Evolutionary conservation across 1,140 invertebrate species (phyloP).

Genomic region (Ceratina calcarata): DNA sequence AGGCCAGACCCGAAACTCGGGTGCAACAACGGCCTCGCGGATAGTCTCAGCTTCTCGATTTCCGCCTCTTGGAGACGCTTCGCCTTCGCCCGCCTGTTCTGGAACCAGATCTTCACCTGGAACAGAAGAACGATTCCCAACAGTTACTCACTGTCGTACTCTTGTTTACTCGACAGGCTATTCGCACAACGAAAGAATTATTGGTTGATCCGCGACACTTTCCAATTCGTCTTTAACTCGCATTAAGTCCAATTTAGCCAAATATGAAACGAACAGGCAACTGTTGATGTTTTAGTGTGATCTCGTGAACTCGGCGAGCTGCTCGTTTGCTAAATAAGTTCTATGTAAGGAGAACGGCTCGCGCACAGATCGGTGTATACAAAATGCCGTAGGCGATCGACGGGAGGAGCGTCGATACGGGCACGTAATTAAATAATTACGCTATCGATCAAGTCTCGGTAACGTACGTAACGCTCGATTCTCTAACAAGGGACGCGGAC

Average conservation of each 20-base stretch:
- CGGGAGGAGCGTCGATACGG: conserved; percentile 6
- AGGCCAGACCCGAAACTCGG: conserved; percentile 78
- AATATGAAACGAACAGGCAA: too few relatives aligned
- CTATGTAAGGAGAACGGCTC: neutral
- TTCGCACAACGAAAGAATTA: too few relatives aligned
- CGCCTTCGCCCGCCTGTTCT: conserved; percentile 96
- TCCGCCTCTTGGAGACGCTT: conserved; percentile 97
- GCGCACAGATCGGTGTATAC: neutral
- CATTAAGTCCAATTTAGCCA: too few relatives aligned
- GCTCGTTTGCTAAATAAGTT: too few relatives aligned
- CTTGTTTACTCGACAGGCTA: too few relatives aligned
- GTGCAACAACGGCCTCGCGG: conserved; percentile 80
- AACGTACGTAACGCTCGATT: neutral
- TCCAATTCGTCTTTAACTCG: too few relatives aligned
- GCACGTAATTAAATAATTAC: conserved; percentile 48
- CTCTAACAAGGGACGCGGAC: conserved; percentile 28
- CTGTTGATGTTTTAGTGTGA: too few relatives aligned
- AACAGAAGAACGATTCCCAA: conserved; percentile 60
- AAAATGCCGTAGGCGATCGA: neutral
- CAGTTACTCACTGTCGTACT: too few relatives aligned
- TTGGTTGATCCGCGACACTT: neutral
- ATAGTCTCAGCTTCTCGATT: conserved; percentile 93
- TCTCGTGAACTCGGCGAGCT: too few relatives aligned
- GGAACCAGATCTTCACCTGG: conserved; percentile 98
- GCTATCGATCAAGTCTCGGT: conserved; percentile 34